These are phyloP conservation scores for Stegostoma tigrinum DNA, from an alignment of 2,113 vertebrate genomes.

Conservation along the genomic window DNA sequence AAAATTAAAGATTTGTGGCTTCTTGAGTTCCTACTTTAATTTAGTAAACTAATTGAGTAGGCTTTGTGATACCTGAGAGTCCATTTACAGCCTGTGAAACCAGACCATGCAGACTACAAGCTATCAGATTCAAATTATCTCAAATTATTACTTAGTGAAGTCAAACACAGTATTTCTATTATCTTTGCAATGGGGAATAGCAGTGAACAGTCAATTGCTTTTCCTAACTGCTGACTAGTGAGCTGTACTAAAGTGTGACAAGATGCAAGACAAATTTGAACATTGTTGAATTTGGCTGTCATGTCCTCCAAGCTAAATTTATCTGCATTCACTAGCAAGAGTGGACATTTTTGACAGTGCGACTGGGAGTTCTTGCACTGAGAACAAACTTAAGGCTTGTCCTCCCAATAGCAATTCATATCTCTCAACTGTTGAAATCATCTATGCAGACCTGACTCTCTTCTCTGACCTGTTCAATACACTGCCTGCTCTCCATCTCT, in stretches of 20 bases:
- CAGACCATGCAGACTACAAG: background rate
- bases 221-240: background rate
- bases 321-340: background rate
- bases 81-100: background rate
- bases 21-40: background rate
- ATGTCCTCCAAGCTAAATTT: background rate
- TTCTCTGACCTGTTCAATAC: no score
- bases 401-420: no score
- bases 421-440: no score
- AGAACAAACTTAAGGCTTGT: no score
- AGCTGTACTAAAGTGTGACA: background rate
- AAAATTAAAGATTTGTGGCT: background rate
- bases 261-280: background rate
- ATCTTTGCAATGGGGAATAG: background rate
- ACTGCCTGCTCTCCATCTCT: no score
- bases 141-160: no score
- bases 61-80: background rate
- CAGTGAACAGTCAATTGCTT: background rate
- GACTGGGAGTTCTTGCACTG: background rate
- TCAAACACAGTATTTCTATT: no score
- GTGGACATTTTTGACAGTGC: background rate
- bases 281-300: background rate
- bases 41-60: background rate
- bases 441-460: no score
- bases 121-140: background rate